Evolutionary conservation across 2,888 invertebrate genomes (phyloP), one percentile per base, ranked within the genome.

Genomic region (Sphaerophoria rueppellii): DNA sequence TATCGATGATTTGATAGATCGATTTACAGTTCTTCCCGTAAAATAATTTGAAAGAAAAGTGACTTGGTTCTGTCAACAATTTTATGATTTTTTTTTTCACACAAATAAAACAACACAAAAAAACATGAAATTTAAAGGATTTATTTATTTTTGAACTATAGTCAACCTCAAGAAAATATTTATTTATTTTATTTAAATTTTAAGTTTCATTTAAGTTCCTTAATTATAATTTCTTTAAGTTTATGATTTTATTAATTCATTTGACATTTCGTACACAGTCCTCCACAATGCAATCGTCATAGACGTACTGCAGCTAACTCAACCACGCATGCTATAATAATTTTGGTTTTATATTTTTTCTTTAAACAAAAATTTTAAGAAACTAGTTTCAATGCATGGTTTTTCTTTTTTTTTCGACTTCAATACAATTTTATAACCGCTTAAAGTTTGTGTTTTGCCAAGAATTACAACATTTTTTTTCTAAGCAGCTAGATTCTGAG

Each of bases 261-360:
- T 89, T 87, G 88, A 89, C 91, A 91, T 91, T 89, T 89, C 89
- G 88, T 89, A 89, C 87, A 89, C 88, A 90, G 88, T 88, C 87
- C 88, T 67, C 85, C 85, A 78, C 78, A 85, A 46, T 85, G 81
- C 85, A 76, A 43, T 85, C 72, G 76, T 85, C 48, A 12, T 86
- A 86, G 82, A 67, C 77, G 70, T 82, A 37, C 6, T 72, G 83
- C 83, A 76, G 79, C 80, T 85, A 85, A 80, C 72, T 76, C 50
- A 80, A 85, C 14, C 54, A 76, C 50, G 85, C 85, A 85, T 85
- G 85, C 85, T 85, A 24, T 24, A 69, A 85, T 72, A 85, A 57
- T 63, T 70, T 72, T 52, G 72, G 75, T 75, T 75, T 73, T 72
- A 58, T 63, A 50, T 75, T 63, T 50, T 75, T 79, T 67, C 67